Evolutionary conservation across 2,113 vertebrate species (phyloP).

Genomic region (Macrotis lagotis): DNA sequence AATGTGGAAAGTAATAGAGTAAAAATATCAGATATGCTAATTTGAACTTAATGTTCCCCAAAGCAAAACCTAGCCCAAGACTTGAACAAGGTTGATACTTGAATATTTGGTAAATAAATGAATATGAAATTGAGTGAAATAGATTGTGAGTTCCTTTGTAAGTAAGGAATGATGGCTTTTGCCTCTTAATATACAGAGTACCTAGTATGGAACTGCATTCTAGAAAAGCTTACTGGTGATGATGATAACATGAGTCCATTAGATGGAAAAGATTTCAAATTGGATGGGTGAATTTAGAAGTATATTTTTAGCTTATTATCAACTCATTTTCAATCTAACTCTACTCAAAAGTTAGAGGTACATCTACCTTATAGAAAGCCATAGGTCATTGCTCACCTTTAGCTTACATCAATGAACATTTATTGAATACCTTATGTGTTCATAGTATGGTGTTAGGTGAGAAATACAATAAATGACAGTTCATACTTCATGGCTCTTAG

Average conservation of each 20-base stretch:
- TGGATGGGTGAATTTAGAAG: background rate
- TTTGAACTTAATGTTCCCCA: background rate
- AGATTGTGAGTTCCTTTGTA: background rate
- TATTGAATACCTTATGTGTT: background rate
- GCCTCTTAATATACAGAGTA: background rate
- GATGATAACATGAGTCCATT: background rate
- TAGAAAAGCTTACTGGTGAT: background rate
- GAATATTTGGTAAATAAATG: background rate
- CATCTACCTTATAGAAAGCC: background rate
- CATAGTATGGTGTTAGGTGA: background rate
- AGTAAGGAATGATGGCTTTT: background rate
- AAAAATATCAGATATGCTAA: background rate
- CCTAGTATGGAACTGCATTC: background rate
- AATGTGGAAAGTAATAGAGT: background rate
- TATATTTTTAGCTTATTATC: background rate
- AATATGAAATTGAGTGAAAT: background rate
- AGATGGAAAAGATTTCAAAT: background rate
- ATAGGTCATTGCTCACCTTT: background rate
- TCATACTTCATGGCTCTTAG: background rate
- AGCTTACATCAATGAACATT: background rate
- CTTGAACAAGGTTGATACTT: background rate
- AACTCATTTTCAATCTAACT: background rate
- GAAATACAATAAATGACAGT: background rate
- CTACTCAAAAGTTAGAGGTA: background rate
- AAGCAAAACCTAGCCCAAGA: background rate